Conservation (phyloP, 2,797 vertebrate species). For the Alcedo quadribrachys region DNA sequence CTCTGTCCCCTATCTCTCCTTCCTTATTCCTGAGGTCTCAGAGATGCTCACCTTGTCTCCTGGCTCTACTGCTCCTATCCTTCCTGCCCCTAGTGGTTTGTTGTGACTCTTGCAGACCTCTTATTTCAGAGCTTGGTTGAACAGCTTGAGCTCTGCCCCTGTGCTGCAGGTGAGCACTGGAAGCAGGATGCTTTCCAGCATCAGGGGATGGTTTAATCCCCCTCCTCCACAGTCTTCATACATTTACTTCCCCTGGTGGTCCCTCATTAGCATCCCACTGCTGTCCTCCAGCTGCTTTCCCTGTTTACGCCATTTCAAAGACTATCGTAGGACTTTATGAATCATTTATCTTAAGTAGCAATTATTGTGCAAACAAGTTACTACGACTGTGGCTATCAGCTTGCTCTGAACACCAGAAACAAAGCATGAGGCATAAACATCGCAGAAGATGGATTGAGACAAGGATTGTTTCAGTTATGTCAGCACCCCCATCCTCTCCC, state of each 20-base stretch:
- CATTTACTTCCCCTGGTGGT: background rate
- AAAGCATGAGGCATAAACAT: background rate
- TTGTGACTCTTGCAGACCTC: background rate
- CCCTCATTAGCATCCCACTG: slow-evolving; percentile 52
- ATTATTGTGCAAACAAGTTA: slow-evolving; percentile 33
- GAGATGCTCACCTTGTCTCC: background rate
- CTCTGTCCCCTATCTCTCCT: background rate
- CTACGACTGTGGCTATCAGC: background rate
- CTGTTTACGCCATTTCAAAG: slow-evolving; percentile 4
- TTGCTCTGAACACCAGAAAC: background rate
- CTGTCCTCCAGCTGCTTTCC: slow-evolving; percentile 50
- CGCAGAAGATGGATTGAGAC: background rate
- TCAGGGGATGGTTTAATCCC: background rate
- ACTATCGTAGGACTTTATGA: slow-evolving; percentile 18
- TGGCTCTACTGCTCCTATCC: background rate
- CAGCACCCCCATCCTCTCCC: background rate
- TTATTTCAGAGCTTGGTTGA: background rate
- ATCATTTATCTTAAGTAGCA: slow-evolving; percentile 65
- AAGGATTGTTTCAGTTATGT: background rate
- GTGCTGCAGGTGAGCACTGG: background rate
- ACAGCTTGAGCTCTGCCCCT: background rate
- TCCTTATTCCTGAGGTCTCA: background rate
- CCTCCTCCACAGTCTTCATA: background rate
- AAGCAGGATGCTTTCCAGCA: background rate
- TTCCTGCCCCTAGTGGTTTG: background rate